These are phyloP conservation scores for cattle (Bos taurus) DNA, from an alignment of 2,113 vertebrate species.

Conservation along the genomic window DNA sequence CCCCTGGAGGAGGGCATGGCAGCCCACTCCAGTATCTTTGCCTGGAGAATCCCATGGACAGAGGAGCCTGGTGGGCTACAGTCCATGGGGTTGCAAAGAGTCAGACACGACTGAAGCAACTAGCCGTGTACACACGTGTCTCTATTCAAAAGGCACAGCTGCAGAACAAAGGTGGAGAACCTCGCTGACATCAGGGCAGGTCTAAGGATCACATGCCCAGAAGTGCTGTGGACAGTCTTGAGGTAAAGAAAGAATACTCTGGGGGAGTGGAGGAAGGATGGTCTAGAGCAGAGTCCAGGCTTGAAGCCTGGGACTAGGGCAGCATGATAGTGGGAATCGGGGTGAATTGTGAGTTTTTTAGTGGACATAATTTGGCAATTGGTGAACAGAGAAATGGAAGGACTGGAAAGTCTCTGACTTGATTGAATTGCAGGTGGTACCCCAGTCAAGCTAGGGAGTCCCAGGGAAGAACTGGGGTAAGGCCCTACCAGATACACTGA, in stretches of 20 bases:
- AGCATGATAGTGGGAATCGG: neutral
- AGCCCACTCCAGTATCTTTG: neutral
- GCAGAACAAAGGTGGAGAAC: neutral
- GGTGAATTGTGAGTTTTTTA: neutral
- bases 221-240: neutral
- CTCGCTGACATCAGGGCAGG: neutral
- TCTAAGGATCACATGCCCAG: neutral
- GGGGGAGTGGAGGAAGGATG: neutral
- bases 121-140: neutral
- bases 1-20: neutral
- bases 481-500: too few species aligned
- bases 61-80: neutral
- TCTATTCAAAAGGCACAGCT: neutral
- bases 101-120: fast-evolving
- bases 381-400: neutral
- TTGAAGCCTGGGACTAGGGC: neutral
- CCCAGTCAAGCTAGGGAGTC: neutral
- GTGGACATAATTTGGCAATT: neutral
- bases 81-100: neutral
- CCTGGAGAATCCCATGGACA: neutral
- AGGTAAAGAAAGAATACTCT: neutral
- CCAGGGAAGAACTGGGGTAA: neutral
- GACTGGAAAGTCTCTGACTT: neutral
- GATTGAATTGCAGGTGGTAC: neutral
- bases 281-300: neutral